Conservation (phyloP, 2,797 vertebrate species). For the Alca torda region DNA sequence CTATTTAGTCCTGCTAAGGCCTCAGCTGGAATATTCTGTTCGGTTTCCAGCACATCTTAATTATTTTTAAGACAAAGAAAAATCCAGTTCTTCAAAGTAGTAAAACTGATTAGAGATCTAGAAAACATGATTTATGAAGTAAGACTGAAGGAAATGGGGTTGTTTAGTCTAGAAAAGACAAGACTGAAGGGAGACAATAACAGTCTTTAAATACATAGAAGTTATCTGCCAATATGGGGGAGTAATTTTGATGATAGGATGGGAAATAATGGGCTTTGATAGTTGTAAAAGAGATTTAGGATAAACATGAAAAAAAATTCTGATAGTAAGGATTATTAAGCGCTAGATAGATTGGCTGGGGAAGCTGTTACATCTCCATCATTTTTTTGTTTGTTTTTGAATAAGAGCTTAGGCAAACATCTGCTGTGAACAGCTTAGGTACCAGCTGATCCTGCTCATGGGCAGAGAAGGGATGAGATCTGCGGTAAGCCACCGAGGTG, state of each 20-base stretch:
- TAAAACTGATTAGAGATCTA: neutral
- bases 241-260: neutral
- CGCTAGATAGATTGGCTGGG: neutral
- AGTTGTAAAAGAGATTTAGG: neutral
- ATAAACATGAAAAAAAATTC: neutral
- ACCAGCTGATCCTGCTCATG: neutral
- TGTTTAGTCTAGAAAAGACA: neutral
- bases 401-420: constrained; percentile 16
- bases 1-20: neutral
- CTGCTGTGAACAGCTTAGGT: constrained; percentile 24
- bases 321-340: constrained; percentile 6
- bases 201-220: neutral
- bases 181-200: neutral
- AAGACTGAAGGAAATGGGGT: neutral
- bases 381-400: constrained; percentile 29
- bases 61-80: neutral
- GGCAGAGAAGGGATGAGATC: neutral
- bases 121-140: neutral
- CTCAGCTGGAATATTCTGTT: neutral
- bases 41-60: neutral
- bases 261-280: neutral
- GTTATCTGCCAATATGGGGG: neutral
- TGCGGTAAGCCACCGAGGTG: neutral
- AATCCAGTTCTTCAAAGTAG: neutral
- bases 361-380: neutral